Base-by-base conservation (phyloP, 2,888 invertebrate species). In the Baronia brevicornis region DNA sequence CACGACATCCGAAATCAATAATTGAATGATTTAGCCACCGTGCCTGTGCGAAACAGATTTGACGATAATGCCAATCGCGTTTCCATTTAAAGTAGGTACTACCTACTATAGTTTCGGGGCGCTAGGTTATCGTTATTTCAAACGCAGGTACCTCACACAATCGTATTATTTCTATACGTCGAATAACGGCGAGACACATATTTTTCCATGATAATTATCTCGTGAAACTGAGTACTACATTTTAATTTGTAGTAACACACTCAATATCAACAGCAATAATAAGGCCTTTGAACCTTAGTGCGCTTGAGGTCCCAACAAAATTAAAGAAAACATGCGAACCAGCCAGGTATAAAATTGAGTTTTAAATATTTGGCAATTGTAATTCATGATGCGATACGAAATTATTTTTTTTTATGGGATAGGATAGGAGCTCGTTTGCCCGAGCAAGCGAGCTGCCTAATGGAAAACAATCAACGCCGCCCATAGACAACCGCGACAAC, bases 1-100 rank as follows among this genome's bases (percentile, higher is more conserved):
- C 80, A 79, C 77, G 78, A 80, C 84, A 79, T 80, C 67, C 74
- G 77, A 80, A 82, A 82, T 84, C 84, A 84, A 82, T 84, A 84
- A 84, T 77, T 78, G 80, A 63, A 79, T 80, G 79, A 82, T 82
- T 82, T 78, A 79, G 82, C 82, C 82, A 80, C 80, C 64, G 82
- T 74, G 69, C 78, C 80, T 78, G 79, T 84, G 80, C 80, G 80
- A 80, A 80, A 77, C 77, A 74, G 82, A 84, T 82, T 80, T 77
- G 80, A 77, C 78, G 80, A 82, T 79, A 78, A 64, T 71, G 69
- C 68, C 60, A 58, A 67, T 65, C 68, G 62, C 69, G 60, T 72
- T 73, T 69, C 65, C 60, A 54, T 54, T 54, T 55, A 59, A 64
- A 51, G 55, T 51, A 44, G 32, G 47, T 54, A 57, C 59, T 29